These are phyloP conservation scores for Bombus breviceps DNA, from an alignment of 1,140 invertebrate species.

Conservation along the genomic window DNA sequence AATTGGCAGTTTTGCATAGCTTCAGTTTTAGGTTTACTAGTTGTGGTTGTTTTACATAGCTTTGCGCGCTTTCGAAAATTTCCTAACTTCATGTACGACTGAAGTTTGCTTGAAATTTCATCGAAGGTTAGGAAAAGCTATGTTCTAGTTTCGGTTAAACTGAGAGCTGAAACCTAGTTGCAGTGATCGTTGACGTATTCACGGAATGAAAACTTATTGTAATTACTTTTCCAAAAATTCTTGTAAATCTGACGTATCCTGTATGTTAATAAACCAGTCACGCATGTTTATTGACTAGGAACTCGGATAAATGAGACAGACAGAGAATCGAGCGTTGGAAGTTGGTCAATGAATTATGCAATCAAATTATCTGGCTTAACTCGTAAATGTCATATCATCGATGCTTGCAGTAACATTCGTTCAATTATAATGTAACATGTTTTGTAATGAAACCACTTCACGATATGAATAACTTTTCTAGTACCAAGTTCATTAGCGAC, in stretches of 20 bases:
- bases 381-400: not conserved
- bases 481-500: not conserved
- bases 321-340: not conserved
- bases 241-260: not conserved
- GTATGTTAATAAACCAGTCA: not conserved
- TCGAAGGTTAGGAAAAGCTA: not conserved
- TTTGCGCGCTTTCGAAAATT: not conserved
- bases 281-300: too few relatives aligned
- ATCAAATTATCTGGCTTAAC: constrained; percentile 12
- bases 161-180: not conserved
- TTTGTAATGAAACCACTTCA: too few relatives aligned
- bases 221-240: not conserved
- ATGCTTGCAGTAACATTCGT: not conserved
- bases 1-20: constrained; percentile 5
- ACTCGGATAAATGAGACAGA: not conserved
- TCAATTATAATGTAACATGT: not conserved
- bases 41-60: not conserved
- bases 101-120: not conserved
- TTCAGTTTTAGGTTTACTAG: not conserved
- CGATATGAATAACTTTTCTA: not conserved
- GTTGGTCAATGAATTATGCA: not conserved
- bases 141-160: too few relatives aligned
- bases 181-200: not conserved
- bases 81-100: not conserved
- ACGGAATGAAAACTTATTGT: not conserved